Base-by-base conservation (phyloP, 2,113 vertebrate genomes). In the Barbus barbus region DNA sequence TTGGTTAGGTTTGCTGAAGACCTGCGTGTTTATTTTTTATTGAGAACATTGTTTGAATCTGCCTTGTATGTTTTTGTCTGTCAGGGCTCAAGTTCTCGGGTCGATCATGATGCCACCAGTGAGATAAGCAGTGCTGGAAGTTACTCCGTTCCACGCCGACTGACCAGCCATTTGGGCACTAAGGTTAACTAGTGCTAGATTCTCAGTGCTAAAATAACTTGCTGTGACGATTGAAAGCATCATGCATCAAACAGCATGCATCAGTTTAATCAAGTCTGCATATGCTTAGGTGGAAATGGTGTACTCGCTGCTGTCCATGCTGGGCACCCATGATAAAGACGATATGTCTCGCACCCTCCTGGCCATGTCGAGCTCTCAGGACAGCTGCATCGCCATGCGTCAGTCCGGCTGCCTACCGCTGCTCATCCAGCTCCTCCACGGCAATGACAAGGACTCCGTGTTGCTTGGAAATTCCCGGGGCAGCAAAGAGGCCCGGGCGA, bases 341-440 rank as follows among this genome's bases (percentile, higher is more conserved):
- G 98, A 99, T 93, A 99, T 99, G 98, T 99, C 98, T 0, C 95
- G 98, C 89, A 99, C 98, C 16, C 94, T 99, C 89, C 96, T 99
- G 84, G 98, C 98, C 86, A 99, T 99, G 98, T 99, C 97, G 41
- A 98, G 97, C 93, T 99, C 98, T 33, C 98, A 99, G 79, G 98
- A 99, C 94, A 99, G 97, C 87, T 99, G 98, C 93, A 99, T 99
- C 88, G 98, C 98, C 81, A 99, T 99, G 98, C 96, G 98, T 78
- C 98, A 99, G 90, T 98, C 97, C 28, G 98, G 98, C 90, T 99
- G 98, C 91, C 95, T 99, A 88, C 98, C 98, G 63, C 95, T 99
- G 86, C 97, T 99, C 92, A 99, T 99, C 90, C 98, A 99, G 93
- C 95, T 99, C 87, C 94, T 99, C 90, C 98, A 99, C 71, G 97